Base-by-base conservation (phyloP, 1,140 invertebrate species). In the Panagrolaimus sp. region DNA sequence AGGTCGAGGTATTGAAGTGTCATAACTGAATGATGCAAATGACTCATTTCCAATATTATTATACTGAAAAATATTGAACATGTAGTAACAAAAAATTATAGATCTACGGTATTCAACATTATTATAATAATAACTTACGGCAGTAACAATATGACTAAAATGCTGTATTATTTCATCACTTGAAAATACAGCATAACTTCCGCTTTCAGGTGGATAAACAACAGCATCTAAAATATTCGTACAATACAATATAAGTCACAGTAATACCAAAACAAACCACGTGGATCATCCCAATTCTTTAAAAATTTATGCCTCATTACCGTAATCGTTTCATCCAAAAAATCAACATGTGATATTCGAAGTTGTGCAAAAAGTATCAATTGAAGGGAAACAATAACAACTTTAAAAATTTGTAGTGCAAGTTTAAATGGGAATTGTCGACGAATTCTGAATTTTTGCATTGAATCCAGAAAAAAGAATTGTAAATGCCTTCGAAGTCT, bases 391-490 rank as follows among this genome's bases (percentile, higher is more conserved):
- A 98, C 92, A 61, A 98, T 85, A 68, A 98, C 82, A 63, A 98
- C 93, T 87, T 98, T 99, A 23, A 97, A 86, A 9, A 98, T 87
- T 87, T 98, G 96, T 4, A 98, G 87, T 1, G 90, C 84, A 77
- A 98, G 90, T 86, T 99, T 99, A 85, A 92, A 62, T 9, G 61
- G 95, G 84, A 96, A 92, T 80, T 91, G 89, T 70, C 89, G 86
- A 81, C 90, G 91, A 0, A 93, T 90, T 81, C 90, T 88, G 90
- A 92, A 97, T 84, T 99, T 98, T 83, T 98, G 91, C 71, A 96
- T 90, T 1, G 96, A 96, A 85, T 97, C 96, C 94, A 99, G 96
- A 78, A 98, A 98, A 85, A 92, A 96, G 84, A 96, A 98, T 83
- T 91, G 89, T 13, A 98, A 84, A 66, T 83, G 78, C n/a, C 80